Conservation (phyloP, 1,140 invertebrate species). For the Lasioglossum albipes region DNA sequence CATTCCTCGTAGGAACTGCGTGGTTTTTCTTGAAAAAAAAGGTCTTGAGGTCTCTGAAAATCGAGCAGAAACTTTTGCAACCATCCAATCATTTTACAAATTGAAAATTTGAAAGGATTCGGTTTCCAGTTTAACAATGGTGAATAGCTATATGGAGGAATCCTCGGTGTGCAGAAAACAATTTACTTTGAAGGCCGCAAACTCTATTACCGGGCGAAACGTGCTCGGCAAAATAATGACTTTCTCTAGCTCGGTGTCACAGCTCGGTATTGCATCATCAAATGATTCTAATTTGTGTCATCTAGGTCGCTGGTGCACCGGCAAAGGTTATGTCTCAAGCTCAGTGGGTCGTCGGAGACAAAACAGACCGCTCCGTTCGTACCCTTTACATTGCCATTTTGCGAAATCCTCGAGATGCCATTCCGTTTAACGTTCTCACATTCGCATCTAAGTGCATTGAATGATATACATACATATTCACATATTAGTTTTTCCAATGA, state of each 20-base stretch:
- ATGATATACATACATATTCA: background rate
- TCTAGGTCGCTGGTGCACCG: slow-evolving; percentile 49
- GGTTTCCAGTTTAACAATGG: background rate
- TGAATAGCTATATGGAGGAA: slow-evolving; percentile 7
- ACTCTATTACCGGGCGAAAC: slow-evolving; percentile 76
- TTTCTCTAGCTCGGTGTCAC: slow-evolving; percentile 73
- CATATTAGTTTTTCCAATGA: background rate
- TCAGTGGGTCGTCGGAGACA: slow-evolving; percentile 75
- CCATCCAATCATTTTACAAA: background rate
- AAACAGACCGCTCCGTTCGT: slow-evolving; percentile 38
- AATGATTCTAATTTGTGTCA: slow-evolving; percentile 73
- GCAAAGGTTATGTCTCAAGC: slow-evolving; percentile 79
- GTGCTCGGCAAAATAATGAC: slow-evolving; percentile 76
- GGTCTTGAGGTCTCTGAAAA: no score
- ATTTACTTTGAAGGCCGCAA: slow-evolving; percentile 80
- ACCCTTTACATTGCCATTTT: background rate
- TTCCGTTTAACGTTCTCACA: background rate
- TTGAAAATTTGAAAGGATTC: slow-evolving; percentile 9
- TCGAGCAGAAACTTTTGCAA: no score
- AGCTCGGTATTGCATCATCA: slow-evolving; percentile 72
- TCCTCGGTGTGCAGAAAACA: slow-evolving; percentile 71
- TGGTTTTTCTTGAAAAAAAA: no score
- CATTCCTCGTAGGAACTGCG: no score
- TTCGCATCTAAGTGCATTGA: background rate
- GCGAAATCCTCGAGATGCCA: background rate